Base-by-base conservation (phyloP, 2,113 vertebrate species). In the Donacobius atricapilla region DNA sequence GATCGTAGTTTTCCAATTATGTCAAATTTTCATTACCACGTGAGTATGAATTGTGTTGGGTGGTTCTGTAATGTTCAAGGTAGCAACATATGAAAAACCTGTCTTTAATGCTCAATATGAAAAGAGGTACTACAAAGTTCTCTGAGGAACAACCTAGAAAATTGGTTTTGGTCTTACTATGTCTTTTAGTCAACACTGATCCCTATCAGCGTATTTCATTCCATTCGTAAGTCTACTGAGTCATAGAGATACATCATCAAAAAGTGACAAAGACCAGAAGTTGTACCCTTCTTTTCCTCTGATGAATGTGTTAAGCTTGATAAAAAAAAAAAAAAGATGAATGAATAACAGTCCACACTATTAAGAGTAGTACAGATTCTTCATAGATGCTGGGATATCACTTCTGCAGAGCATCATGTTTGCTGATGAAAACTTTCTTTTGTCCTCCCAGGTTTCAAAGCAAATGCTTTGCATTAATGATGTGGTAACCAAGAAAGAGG, bases 91-190 rank as follows among this genome's bases (percentile, higher is more conserved):
- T 77, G 87, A 77, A 70, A 94, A 93, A 44, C 30, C 10, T 69
- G 86, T 65, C 31, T 84, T 93, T 93, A 73, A 51, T 91, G 10
- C 70, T 89, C 47, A 92, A 24, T 61, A 80, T 90, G 69, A 88
- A 53, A 91, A 42, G 64, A 33, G 45, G 19, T 80, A 11, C 65
- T 72, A 22, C 3, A 15, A 63, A 86, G 65, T 66, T 48, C 51
- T 96, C 92, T 96, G 85, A 79, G 79, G 78, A 48, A 23, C 44
- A 94, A 25, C 78, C 77, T 95, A 50, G 77, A 92, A 94, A 92
- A 89, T 33, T 23, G 0, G 3, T 71, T 71, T 83, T 27, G 66
- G 44, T 95, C 64, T 90, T 80, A 79, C 7, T n/a, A 2, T 51
- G 39, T 79, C 75, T 91, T 96, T 86, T 71, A 93, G 84, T 79